These are phyloP conservation scores for Halcyon chelicuti DNA, from an alignment of 2,797 vertebrate species.

Conservation along the genomic window DNA sequence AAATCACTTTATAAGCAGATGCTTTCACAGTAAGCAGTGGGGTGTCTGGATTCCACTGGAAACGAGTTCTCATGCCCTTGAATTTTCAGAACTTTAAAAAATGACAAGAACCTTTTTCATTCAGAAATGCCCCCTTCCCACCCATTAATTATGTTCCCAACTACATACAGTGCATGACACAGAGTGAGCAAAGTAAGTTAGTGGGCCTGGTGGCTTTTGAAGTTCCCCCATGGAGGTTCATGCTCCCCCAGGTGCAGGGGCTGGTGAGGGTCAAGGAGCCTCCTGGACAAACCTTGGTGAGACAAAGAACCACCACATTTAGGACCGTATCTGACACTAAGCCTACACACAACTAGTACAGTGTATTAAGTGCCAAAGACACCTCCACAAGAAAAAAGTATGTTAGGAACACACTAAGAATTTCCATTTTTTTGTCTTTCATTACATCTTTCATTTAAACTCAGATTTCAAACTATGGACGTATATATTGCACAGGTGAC, in stretches of 20 bases:
- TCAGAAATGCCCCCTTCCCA: neutral
- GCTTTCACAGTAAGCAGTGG: neutral
- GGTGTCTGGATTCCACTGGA: neutral
- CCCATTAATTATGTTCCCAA: neutral
- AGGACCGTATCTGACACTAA: neutral
- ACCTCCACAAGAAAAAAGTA: neutral
- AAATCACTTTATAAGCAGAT: neutral
- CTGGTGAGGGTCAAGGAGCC: neutral
- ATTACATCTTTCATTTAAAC: neutral
- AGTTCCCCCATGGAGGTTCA: fast-evolving
- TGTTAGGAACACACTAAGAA: neutral
- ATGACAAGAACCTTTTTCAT: neutral
- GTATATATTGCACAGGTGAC: neutral
- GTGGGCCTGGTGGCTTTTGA: neutral
- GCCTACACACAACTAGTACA: neutral
- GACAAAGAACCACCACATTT: neutral
- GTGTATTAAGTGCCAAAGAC: neutral
- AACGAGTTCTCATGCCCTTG: neutral
- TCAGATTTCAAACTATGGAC: neutral
- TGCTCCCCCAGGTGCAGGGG: fast-evolving
- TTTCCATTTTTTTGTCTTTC: neutral
- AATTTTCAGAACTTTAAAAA: neutral
- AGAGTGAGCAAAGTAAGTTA: neutral
- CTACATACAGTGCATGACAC: neutral
- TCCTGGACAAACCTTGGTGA: neutral